Evolutionary conservation across 2,888 invertebrate species (phyloP).

Genomic region (Apamea crenata): DNA sequence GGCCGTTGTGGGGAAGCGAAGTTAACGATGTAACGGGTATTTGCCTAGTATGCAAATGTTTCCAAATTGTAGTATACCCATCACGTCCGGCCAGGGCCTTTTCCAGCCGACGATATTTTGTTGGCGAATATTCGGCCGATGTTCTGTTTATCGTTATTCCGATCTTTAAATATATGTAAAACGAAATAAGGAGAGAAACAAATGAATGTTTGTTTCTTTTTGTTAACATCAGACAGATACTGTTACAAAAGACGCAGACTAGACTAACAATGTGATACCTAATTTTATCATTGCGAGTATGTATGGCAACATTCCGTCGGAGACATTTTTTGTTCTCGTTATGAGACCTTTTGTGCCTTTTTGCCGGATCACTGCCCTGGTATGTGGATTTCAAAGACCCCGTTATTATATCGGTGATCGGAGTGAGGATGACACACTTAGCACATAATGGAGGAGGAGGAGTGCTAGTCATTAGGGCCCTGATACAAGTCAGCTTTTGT

Average conservation of each 20-base stretch:
- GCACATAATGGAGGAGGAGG: not conserved
- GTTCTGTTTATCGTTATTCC: conserved; percentile 58
- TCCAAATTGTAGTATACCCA: conserved; percentile 68
- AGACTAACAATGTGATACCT: conserved; percentile 30
- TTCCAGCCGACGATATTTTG: conserved; percentile 59
- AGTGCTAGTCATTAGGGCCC: not conserved
- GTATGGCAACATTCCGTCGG: conserved; percentile 10
- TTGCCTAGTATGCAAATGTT: conserved; percentile 68
- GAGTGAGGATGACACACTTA: not conserved
- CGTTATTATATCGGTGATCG: not conserved
- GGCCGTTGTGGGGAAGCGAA: conserved; percentile 60
- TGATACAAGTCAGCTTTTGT: not conserved
- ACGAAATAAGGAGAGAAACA: conserved; percentile 37
- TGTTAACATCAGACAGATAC: conserved; percentile 20
- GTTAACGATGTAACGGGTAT: conserved; percentile 67
- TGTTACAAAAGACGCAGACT: conserved; percentile 25
- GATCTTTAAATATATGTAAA: conserved; percentile 58
- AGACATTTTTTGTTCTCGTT: conserved; percentile 26
- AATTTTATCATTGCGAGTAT: conserved; percentile 35
- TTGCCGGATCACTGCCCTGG: conserved; percentile 1
- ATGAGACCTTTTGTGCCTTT: conserved; percentile 1
- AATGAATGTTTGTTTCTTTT: conserved; percentile 27
- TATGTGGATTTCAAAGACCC: conserved; percentile 17
- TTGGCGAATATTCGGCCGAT: conserved; percentile 40
- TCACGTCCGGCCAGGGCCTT: conserved; percentile 51